Conservation (phyloP, 2,888 invertebrate species). For the Pilophorus perplexus region DNA sequence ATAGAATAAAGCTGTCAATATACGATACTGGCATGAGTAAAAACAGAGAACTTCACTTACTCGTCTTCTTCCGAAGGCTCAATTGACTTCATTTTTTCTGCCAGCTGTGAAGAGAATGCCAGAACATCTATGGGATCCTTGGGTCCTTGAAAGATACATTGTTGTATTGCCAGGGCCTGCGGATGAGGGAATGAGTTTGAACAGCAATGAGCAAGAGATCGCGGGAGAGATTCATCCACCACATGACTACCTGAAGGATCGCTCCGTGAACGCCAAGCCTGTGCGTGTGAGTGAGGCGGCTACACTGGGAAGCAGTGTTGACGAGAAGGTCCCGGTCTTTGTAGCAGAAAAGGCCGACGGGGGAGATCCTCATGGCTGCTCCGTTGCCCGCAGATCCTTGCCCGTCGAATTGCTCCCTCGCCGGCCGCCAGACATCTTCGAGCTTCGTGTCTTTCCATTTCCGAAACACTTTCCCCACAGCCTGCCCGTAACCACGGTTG, state of each 20-base stretch:
- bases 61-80: conserved; percentile 50
- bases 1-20: not conserved
- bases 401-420: conserved; percentile 64
- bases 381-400: conserved; percentile 75
- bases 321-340: conserved; percentile 56
- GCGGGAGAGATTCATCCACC: too few species aligned
- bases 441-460: conserved; percentile 58
- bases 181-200: conserved; percentile 28
- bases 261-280: conserved; percentile 60
- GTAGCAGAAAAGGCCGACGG: conserved; percentile 62
- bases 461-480: conserved; percentile 59
- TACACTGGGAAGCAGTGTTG: conserved; percentile 55
- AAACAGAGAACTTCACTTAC: conserved; percentile 44
- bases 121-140: conserved; percentile 54
- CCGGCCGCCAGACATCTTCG: conserved; percentile 62
- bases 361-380: conserved; percentile 70
- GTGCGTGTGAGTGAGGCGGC: conserved; percentile 65
- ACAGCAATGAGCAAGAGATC: too few species aligned
- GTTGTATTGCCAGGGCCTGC: conserved; percentile 60
- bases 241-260: conserved; percentile 57
- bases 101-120: conserved; percentile 57
- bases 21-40: not conserved
- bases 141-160: conserved; percentile 56
- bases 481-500: conserved; percentile 64
- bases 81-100: conserved; percentile 57